Evolutionary conservation across 2,888 invertebrate genomes (phyloP).

Genomic region (Ectemnius lituratus): DNA sequence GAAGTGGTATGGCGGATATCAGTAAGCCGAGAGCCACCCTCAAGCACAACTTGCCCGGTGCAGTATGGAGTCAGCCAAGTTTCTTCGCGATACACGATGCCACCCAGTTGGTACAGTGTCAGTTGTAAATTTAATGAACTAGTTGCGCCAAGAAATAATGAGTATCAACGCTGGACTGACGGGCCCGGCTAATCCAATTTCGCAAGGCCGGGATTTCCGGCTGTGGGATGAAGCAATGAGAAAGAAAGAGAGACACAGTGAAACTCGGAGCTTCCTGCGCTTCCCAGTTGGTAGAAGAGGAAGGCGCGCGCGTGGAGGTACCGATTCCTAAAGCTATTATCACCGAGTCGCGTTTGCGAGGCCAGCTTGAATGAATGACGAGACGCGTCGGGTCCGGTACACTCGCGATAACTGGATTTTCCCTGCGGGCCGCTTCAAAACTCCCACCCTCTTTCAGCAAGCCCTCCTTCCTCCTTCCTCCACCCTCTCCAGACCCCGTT

Average conservation of each 20-base stretch:
- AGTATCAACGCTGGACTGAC: constrained; percentile 8
- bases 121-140: too few species aligned
- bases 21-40: too few species aligned
- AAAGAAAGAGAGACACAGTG: constrained; percentile 8
- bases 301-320: constrained; percentile 18
- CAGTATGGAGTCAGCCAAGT: not conserved
- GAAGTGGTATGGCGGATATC: too few species aligned
- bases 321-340: constrained; percentile 57
- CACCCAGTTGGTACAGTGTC: too few species aligned
- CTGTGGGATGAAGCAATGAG: constrained; percentile 14
- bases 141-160: constrained; percentile 7
- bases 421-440: constrained; percentile 51
- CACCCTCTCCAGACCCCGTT: not conserved
- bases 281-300: constrained; percentile 10
- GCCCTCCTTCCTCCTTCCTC: not conserved
- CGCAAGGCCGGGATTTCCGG: constrained; percentile 29
- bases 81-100: not conserved
- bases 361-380: constrained; percentile 34
- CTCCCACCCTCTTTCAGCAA: constrained; percentile 18
- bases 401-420: constrained; percentile 57
- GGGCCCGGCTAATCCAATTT: constrained; percentile 40
- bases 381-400: constrained; percentile 41
- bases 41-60: too few species aligned
- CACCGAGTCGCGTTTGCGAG: constrained; percentile 30
- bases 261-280: constrained; percentile 9